phyloP scores from a whole-genome alignment of 2,797 vertebrate genomes.

The Spinus olivaceus region DNA sequence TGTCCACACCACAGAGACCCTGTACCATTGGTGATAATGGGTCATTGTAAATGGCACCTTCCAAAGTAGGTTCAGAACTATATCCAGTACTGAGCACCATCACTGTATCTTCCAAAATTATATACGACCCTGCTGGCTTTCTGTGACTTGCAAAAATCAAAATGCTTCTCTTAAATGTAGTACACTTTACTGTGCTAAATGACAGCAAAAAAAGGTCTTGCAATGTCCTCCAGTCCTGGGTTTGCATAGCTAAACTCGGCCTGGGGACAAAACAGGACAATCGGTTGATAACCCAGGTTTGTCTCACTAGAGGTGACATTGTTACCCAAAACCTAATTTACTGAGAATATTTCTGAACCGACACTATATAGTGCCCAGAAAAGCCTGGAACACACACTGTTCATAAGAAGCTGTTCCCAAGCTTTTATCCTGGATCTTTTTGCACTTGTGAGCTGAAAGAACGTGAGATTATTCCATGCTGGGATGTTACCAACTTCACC shows the following conservation, averaged over 20 bases:
- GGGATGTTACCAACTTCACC: not conserved
- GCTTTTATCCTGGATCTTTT: not conserved
- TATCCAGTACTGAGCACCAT: not conserved
- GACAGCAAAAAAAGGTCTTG: not conserved
- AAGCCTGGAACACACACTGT: not conserved
- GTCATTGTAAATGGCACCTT: not conserved
- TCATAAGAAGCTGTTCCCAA: not conserved
- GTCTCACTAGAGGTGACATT: not conserved
- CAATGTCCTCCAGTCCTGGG: not conserved
- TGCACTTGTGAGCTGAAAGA: not conserved
- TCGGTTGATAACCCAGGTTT: not conserved
- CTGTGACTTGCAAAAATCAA: not conserved
- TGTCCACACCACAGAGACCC: not conserved
- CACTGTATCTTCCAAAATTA: not conserved
- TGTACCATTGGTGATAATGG: no score
- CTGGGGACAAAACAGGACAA: not conserved
- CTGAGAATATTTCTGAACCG: not conserved
- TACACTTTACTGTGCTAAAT: fast-evolving
- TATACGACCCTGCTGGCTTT: not conserved
- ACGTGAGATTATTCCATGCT: not conserved
- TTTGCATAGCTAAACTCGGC: not conserved
- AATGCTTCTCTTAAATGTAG: not conserved
- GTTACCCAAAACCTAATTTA: not conserved
- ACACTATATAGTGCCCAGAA: not conserved
- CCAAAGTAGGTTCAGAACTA: not conserved